A percentile compares a stretch with the other conserved stretches of the same genome.
These are phyloP conservation scores for Betta splendens DNA, from an alignment of 2,797 vertebrate species.

Conservation along the genomic window DNA sequence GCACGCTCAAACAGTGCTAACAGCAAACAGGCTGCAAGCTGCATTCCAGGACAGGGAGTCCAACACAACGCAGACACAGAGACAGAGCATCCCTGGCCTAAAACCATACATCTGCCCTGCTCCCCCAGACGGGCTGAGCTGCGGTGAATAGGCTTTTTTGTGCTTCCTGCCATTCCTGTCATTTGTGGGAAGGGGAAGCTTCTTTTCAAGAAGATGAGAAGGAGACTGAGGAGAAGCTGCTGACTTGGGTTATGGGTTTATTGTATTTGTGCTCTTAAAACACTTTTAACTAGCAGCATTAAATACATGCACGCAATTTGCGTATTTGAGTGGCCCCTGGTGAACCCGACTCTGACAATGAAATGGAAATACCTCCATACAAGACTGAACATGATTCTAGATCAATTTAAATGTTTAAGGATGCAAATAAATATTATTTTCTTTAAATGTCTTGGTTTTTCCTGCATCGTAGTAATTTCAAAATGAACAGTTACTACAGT, in stretches of 20 bases:
- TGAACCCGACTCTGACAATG: conserved; percentile 17
- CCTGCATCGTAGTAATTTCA: too few species aligned
- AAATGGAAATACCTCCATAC: conserved; percentile 9
- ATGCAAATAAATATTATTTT: background rate
- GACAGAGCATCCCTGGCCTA: conserved; percentile 57
- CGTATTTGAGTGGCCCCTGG: conserved; percentile 9
- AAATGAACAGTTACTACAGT: too few species aligned
- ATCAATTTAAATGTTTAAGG: background rate
- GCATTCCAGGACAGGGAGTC: conserved; percentile 61
- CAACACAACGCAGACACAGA: conserved; percentile 60
- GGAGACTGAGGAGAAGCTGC: conserved; percentile 32
- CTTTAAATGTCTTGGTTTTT: background rate
- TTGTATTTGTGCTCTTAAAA: conserved; percentile 29
- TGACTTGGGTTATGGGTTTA: conserved; percentile 35
- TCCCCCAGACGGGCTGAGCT: conserved; percentile 50
- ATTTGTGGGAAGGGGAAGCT: conserved; percentile 50
- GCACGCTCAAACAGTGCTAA: conserved; percentile 63
- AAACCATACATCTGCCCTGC: conserved; percentile 60
- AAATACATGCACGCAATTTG: conserved; percentile 17
- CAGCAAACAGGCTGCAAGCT: conserved; percentile 68
- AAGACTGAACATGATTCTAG: background rate
- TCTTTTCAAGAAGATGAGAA: conserved; percentile 22
- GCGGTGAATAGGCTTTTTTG: conserved; percentile 46
- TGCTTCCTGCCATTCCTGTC: conserved; percentile 42
- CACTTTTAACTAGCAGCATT: conserved; percentile 19